Evolutionary conservation across 2,888 invertebrate species (phyloP).

Genomic region (Dicranocentrus wangi): DNA sequence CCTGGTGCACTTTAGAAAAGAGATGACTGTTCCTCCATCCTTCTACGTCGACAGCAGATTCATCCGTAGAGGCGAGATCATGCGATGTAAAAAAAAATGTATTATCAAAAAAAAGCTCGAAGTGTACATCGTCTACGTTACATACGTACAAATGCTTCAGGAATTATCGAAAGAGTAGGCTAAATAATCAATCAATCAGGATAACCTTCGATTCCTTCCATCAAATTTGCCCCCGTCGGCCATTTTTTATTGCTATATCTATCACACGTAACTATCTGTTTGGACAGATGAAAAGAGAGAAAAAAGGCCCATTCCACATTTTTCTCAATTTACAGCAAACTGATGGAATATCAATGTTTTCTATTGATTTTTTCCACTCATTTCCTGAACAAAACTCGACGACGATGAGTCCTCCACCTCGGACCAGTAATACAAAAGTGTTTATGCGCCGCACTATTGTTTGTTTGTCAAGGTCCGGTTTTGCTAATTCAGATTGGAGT

Average conservation of each 20-base stretch:
- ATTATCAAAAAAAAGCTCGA: background rate
- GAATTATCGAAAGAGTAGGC: slow-evolving; percentile 36
- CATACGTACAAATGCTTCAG: background rate
- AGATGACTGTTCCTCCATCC: background rate
- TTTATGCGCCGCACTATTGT: no score
- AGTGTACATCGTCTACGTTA: background rate
- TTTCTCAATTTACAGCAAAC: no score
- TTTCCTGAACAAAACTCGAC: no score
- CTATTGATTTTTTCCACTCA: no score
- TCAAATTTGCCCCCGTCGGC: slow-evolving; percentile 60
- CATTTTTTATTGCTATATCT: slow-evolving; percentile 38
- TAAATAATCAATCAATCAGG: slow-evolving; percentile 64
- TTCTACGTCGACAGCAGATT: background rate
- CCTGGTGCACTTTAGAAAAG: background rate
- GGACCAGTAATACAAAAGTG: no score
- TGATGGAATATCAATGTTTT: no score
- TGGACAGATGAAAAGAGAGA: no score
- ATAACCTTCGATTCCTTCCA: slow-evolving; percentile 64
- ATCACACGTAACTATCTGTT: background rate
- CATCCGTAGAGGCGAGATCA: background rate
- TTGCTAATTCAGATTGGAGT: no score
- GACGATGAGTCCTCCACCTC: no score
- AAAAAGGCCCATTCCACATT: no score
- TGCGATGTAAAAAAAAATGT: slow-evolving; percentile 3
- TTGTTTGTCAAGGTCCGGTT: no score